phyloP scores from a whole-genome alignment of 2,113 vertebrate species.

The Cathartes aura region DNA sequence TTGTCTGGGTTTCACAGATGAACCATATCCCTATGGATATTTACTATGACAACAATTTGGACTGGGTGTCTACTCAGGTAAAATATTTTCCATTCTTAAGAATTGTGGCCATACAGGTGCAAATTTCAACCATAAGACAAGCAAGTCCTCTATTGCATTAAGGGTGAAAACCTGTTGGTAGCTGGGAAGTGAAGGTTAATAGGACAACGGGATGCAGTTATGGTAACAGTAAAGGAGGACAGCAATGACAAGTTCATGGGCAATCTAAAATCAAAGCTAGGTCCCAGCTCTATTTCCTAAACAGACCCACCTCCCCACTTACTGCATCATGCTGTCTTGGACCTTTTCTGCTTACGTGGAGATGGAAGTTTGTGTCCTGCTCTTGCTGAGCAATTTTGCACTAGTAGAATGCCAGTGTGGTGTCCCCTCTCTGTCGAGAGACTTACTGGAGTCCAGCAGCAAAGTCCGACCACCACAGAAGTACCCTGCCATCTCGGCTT shows the following conservation, averaged over 20 bases:
- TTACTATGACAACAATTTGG: constrained; percentile 76
- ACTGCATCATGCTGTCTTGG: not conserved
- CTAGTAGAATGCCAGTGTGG: not conserved
- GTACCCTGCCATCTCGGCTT: not conserved
- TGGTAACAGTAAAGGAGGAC: not conserved
- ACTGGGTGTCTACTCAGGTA: constrained; percentile 84
- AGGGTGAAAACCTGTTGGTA: not conserved
- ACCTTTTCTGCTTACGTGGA: not conserved
- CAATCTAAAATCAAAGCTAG: not conserved
- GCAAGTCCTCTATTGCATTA: not conserved
- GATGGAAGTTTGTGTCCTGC: not conserved
- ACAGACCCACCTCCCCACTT: not conserved
- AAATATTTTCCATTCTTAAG: not conserved
- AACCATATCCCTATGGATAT: constrained; percentile 76
- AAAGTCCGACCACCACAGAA: not conserved
- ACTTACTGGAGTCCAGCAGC: not conserved
- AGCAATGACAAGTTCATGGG: not conserved
- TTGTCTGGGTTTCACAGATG: constrained; percentile 79
- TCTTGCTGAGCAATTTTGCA: not conserved
- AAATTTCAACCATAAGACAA: not conserved
- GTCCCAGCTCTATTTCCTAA: not conserved
- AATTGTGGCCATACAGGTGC: not conserved
- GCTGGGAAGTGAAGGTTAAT: not conserved
- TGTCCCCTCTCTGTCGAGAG: not conserved
- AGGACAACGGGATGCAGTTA: not conserved